Evolutionary conservation across 2,888 invertebrate species (phyloP), one percentile per base, ranked within the genome.

Genomic region (Sphaeridia pumilis): DNA sequence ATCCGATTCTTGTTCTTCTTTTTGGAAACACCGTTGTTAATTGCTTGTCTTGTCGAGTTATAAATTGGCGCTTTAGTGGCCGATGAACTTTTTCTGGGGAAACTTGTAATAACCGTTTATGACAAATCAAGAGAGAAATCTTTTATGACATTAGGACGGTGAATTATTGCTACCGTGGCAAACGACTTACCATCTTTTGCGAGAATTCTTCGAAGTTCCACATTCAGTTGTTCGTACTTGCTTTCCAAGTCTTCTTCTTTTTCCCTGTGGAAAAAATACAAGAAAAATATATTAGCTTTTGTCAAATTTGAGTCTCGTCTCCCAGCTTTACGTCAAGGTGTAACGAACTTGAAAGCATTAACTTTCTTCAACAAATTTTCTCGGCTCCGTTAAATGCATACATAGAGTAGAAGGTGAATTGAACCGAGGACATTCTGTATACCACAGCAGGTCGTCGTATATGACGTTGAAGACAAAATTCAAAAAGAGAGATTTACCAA

Each of bases 201-300:
- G 51, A 93, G 78, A 52, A 92, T 90, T 57, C 84, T 82, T 10
- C 93, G 76, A 49, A 95, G 74, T 71, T 95, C 94, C 27, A 84
- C 77, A 68, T 92, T 93, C 28, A 95, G 72, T 66, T 90, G 77
- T 69, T 89, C 87, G 70, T 87, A 94, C 62, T 88, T 81, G 28
- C 86, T 81, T 69, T 90, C 89, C 62, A 95, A 74, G 69, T 94
- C 92, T 66, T 90, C 89, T 70, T 95, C 94, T 73, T 94, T 92
- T 70, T 94, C 94, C 52, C 93, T 94, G 67, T 53, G 56, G 55
- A 52, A 56, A n/a, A n/a, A n/a, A n/a, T n/a, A n/a, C n/a, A n/a
- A 38, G 7, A 38, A 17, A 38, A 10, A 31, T 10, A 31, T 31
- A 31, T 31, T 10, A 10, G 14, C 14, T 31, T 31, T 31, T 31